Conservation (phyloP, 2,888 invertebrate species). For the Epinotia nisella region DNA sequence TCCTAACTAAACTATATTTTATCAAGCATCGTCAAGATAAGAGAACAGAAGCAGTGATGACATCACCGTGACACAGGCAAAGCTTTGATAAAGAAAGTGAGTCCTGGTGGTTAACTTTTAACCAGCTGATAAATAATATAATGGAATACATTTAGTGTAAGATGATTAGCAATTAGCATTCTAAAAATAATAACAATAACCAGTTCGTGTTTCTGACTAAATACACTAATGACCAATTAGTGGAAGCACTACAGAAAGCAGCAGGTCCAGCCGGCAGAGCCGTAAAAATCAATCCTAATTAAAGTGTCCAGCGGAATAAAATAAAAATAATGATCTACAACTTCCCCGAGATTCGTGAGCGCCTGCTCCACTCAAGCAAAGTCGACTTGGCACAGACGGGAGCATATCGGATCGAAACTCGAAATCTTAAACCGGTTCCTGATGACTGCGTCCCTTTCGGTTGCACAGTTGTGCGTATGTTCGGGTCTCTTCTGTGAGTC, state of each 20-base stretch:
- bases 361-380: constrained; percentile 71
- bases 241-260: constrained; percentile 48
- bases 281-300: constrained; percentile 55
- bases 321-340: constrained; percentile 64
- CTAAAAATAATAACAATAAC: constrained; percentile 2
- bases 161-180: constrained; percentile 2
- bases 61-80: constrained; percentile 73
- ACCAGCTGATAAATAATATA: constrained; percentile 63
- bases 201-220: constrained; percentile 50
- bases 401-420: constrained; percentile 84
- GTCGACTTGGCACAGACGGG: constrained; percentile 78
- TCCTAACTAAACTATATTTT: constrained; percentile 69
- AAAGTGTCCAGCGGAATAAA: constrained; percentile 54
- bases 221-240: constrained; percentile 48
- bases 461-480: constrained; percentile 60
- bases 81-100: constrained; percentile 76
- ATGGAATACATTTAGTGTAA: constrained; percentile 52
- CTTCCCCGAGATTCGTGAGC: constrained; percentile 65
- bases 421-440: constrained; percentile 83
- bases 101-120: constrained; percentile 72
- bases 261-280: constrained; percentile 49
- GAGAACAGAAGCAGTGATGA: constrained; percentile 72
- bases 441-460: constrained; percentile 69
- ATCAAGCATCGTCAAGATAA: constrained; percentile 74
- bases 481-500: constrained; percentile 78